phyloP scores from a whole-genome alignment of 2,113 vertebrate genomes.

The cat (Felis catus) region F.catus_Fca126_mat1.0 CM031420.1:23240001-23240500 shows the following conservation, averaged over 20 bases:
- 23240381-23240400: conserved; percentile 7
- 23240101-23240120: conserved; percentile 44
- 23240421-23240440: neutral
- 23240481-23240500: neutral
- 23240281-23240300: neutral
- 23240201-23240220: neutral
- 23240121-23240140: conserved; percentile 58
- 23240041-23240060: neutral
- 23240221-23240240: neutral
- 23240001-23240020: neutral
- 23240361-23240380: conserved; percentile 42
- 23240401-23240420: neutral
- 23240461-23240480: neutral
- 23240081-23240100: conserved; percentile 41
- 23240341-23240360: neutral
- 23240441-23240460: conserved; percentile 6
- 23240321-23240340: conserved; percentile 44
- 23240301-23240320: neutral
- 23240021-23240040: neutral
- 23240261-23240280: neutral
- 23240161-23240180: neutral
- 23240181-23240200: neutral
- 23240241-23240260: neutral
- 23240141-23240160: neutral
- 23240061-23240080: neutral